Conservation (phyloP, 64 coral and sea anemone species). For the Actinia equina region DNA sequence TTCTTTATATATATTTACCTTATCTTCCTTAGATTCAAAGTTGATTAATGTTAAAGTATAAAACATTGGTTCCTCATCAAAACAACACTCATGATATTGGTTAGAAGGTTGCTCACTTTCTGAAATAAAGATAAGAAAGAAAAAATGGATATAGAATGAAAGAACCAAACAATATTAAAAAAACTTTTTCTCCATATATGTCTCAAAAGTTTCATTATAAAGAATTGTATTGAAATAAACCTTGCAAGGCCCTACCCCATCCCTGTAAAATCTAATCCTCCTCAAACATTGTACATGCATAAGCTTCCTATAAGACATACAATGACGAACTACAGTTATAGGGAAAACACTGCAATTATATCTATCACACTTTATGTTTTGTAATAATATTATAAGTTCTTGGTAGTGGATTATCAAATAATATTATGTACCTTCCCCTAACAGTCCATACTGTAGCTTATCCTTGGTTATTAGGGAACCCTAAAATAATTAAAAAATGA, state of each 20-base stretch:
- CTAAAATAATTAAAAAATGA: neutral
- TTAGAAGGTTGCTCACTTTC: slow-evolving; percentile 35
- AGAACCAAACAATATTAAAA: no score
- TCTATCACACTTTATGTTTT: no score
- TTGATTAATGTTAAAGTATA: slow-evolving; percentile 47
- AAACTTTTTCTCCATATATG: no score
- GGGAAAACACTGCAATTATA: no score
- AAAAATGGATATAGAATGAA: neutral
- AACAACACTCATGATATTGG: slow-evolving; percentile 56
- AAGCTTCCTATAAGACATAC: no score
- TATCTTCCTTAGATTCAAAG: slow-evolving; percentile 42
- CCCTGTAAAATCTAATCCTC: no score
- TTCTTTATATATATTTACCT: neutral
- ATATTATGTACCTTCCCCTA: slow-evolving; percentile 32
- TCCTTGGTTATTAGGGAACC: slow-evolving; percentile 43
- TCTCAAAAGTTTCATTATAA: no score
- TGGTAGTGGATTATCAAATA: neutral
- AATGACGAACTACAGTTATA: no score
- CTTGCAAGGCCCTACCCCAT: no score
- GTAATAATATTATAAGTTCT: no score
- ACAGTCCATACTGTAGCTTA: slow-evolving; percentile 52
- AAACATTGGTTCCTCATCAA: slow-evolving; percentile 65
- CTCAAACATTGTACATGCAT: no score
- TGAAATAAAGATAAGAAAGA: neutral
- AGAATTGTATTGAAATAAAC: no score